These are phyloP conservation scores for Lampris megalopsis DNA, from an alignment of 2,113 vertebrate genomes.

Conservation along the genomic window DNA sequence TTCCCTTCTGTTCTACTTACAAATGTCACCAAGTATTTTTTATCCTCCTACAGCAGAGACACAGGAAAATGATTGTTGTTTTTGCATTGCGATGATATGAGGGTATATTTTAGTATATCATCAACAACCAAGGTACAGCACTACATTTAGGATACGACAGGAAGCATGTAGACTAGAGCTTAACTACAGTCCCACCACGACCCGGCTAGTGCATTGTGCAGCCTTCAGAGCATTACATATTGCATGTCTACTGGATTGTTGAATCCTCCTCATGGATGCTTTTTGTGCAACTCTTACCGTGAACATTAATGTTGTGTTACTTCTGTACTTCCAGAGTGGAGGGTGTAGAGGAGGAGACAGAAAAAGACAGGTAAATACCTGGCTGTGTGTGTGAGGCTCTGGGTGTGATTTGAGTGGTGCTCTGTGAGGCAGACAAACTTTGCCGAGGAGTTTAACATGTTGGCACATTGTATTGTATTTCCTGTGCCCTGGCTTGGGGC, in stretches of 20 bases:
- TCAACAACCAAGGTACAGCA: neutral
- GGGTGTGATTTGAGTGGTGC: conserved; percentile 41
- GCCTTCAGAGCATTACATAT: conserved; percentile 44
- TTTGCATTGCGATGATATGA: neutral
- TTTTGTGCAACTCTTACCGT: conserved; percentile 15
- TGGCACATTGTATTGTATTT: neutral
- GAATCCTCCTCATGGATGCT: conserved; percentile 13
- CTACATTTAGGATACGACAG: neutral
- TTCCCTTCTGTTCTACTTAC: neutral
- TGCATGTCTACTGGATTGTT: conserved; percentile 41
- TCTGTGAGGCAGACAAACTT: conserved; percentile 26
- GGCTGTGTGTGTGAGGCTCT: conserved; percentile 32
- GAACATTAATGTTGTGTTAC: conserved; percentile 58
- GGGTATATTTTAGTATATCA: neutral
- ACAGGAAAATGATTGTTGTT: neutral
- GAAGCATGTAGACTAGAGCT: conserved; percentile 25
- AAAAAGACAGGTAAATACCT: conserved; percentile 70
- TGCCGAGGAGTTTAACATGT: neutral
- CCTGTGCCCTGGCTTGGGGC: conserved; percentile 25
- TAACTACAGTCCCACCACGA: neutral
- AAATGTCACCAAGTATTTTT: neutral
- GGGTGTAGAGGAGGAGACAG: conserved; percentile 62
- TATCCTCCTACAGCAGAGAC: neutral
- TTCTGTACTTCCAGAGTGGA: conserved; percentile 76
- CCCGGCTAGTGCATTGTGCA: conserved; percentile 24